A percentile compares a stretch with the other conserved stretches of the same genome.
Conservation (phyloP, 2,113 vertebrate species). For the Vulpes lagopus region DNA sequence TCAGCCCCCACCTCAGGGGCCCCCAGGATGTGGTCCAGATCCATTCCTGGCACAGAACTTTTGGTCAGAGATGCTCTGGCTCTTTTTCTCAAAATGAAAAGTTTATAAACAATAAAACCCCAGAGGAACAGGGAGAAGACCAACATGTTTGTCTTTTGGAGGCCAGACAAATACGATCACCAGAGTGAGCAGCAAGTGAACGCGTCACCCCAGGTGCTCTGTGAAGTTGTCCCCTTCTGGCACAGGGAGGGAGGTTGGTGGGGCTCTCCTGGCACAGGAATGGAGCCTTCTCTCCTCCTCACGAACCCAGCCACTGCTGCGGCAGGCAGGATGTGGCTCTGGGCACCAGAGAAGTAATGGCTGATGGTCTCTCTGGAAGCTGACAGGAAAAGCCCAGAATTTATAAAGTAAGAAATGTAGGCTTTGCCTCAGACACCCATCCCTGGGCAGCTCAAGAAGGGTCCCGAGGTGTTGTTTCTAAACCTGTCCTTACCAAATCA, state of each 20-base stretch:
- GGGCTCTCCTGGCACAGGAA: constrained; percentile 71
- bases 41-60: constrained; percentile 77
- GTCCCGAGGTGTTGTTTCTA: neutral
- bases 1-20: constrained; percentile 37
- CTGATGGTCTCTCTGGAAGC: constrained; percentile 43
- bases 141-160: constrained; percentile 78
- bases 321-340: constrained; percentile 47
- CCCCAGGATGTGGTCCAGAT: constrained; percentile 58
- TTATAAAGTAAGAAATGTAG: constrained; percentile 4
- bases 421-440: neutral
- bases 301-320: constrained; percentile 62
- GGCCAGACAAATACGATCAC: constrained; percentile 77
- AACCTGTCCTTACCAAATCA: neutral
- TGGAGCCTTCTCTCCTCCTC: constrained; percentile 52
- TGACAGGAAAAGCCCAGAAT: constrained; percentile 31
- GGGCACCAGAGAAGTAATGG: neutral
- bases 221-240: constrained; percentile 86
- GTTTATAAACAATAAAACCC: constrained; percentile 88
- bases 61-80: constrained; percentile 81
- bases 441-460: neutral
- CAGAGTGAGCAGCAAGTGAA: constrained; percentile 72
- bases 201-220: constrained; percentile 76
- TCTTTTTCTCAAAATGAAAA: constrained; percentile 75
- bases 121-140: constrained; percentile 79
- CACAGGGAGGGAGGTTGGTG: constrained; percentile 81